These are phyloP conservation scores for Ictidomys tridecemlineatus DNA, from an alignment of 2,113 vertebrate genomes.

Conservation along the genomic window DNA sequence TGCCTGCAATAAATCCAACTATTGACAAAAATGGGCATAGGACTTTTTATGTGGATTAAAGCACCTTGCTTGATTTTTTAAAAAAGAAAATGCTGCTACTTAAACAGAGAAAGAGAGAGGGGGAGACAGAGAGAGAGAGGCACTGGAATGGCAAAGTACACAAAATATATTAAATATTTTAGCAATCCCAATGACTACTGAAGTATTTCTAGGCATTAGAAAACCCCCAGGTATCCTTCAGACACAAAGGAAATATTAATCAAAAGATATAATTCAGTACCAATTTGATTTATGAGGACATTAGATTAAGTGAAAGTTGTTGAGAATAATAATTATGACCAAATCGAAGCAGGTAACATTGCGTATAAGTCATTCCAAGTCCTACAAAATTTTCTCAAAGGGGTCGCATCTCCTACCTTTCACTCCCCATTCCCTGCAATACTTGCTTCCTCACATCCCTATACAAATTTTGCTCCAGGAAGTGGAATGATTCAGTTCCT, in stretches of 20 bases:
- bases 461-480: neutral
- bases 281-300: conserved; percentile 13
- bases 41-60: conserved; percentile 39
- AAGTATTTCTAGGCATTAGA: neutral
- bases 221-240: neutral
- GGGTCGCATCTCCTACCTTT: neutral
- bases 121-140: neutral
- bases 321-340: neutral
- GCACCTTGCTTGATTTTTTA: neutral
- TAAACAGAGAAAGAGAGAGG: neutral
- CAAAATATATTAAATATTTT: neutral
- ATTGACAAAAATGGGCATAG: neutral
- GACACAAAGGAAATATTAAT: conserved; percentile 19
- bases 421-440: neutral
- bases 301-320: neutral
- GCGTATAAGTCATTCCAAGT: neutral
- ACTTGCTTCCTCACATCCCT: rapidly evolving
- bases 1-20: conserved; percentile 37
- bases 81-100: neutral
- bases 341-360: neutral
- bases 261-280: neutral
- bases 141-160: neutral
- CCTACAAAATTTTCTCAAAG: neutral
- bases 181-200: neutral
- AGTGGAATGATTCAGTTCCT: neutral